Conservation (phyloP, 2,888 invertebrate species). For the Matsumyia berberina region DNA sequence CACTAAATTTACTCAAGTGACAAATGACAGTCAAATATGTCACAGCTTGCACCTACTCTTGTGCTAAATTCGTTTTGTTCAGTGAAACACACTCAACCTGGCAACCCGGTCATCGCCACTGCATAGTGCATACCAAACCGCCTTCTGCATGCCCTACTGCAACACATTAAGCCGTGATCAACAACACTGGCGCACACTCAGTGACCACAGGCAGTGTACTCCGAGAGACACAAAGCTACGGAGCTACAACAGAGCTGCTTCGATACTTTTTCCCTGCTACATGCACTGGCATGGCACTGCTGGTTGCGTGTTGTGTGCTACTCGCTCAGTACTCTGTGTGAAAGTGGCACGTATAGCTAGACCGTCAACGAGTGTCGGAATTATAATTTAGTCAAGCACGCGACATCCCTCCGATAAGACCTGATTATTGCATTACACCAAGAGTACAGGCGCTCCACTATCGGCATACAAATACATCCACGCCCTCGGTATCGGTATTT, state of each 20-base stretch:
- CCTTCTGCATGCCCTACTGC: conserved; percentile 26
- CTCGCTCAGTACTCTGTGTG: conserved; percentile 9
- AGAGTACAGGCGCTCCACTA: neutral
- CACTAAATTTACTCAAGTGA: no score
- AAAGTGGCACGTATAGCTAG: conserved; percentile 4
- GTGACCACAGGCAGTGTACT: neutral
- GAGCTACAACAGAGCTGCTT: neutral
- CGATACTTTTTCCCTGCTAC: conserved; percentile 1
- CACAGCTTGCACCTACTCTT: neutral
- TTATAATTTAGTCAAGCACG: conserved; percentile 78
- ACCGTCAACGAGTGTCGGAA: conserved; percentile 47
- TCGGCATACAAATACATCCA: neutral
- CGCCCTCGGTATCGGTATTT: neutral
- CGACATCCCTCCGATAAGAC: conserved; percentile 78
- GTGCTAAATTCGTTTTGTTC: neutral
- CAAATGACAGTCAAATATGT: no score
- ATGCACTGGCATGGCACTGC: neutral
- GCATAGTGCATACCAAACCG: conserved; percentile 16
- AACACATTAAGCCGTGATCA: conserved; percentile 43
- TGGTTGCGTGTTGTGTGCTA: neutral
- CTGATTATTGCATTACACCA: conserved; percentile 23
- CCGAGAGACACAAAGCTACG: neutral
- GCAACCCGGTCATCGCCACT: conserved; percentile 3
- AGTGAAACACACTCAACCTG: neutral
- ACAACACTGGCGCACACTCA: conserved; percentile 46